phyloP scores from a whole-genome alignment of 2,113 vertebrate species.

The Herpetotheres cachinnans region DNA sequence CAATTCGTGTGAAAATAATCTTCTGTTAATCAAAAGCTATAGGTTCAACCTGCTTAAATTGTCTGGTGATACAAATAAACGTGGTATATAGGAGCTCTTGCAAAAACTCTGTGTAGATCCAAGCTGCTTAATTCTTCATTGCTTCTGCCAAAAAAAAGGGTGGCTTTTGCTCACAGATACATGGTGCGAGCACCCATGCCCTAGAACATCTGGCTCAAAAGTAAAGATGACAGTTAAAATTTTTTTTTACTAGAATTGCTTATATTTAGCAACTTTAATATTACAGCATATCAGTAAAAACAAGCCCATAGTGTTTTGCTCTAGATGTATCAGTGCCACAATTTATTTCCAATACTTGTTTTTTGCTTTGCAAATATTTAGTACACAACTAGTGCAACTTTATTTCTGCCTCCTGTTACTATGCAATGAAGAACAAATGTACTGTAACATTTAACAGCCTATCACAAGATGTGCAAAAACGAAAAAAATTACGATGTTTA shows the following conservation, averaged over 20 bases:
- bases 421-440: background rate
- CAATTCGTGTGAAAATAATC: background rate
- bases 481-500: conserved; percentile 32
- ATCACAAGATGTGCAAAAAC: background rate
- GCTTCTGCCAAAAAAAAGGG: background rate
- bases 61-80: background rate
- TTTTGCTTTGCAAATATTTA: background rate
- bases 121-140: background rate
- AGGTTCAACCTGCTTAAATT: background rate
- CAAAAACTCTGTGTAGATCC: background rate
- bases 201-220: background rate
- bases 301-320: background rate
- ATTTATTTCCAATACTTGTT: background rate
- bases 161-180: background rate
- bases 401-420: background rate
- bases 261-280: background rate
- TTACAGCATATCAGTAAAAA: background rate
- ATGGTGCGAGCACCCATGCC: background rate
- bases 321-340: background rate
- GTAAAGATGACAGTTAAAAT: background rate
- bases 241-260: background rate
- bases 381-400: background rate
- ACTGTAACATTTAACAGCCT: background rate
- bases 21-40: background rate
- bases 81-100: background rate